Conservation (phyloP, 2,113 vertebrate genomes). For the Semicossyphus pulcher region DNA sequence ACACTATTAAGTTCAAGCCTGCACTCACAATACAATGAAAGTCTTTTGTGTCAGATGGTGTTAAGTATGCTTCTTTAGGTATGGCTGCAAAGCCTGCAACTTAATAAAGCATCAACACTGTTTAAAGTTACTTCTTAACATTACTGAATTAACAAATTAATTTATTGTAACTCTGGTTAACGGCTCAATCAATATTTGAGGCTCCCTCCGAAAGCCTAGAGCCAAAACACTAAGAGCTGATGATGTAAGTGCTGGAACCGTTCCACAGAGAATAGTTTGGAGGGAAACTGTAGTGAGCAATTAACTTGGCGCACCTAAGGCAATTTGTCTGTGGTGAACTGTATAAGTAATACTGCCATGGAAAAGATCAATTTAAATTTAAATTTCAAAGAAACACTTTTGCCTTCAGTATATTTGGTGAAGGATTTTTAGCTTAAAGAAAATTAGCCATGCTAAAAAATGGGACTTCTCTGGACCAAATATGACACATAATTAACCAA, state of each 20-base stretch:
- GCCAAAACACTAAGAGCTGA: conserved; percentile 10
- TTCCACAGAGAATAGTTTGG: conserved; percentile 31
- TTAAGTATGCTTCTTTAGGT: neutral
- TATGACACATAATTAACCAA: too few relatives aligned
- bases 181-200: conserved; percentile 38
- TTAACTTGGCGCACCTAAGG: conserved; percentile 12
- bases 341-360: neutral
- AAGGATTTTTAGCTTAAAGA: neutral
- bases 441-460: too few relatives aligned
- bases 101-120: neutral
- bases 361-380: neutral
- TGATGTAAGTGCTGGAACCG: conserved; percentile 31
- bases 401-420: neutral
- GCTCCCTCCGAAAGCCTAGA: conserved; percentile 12
- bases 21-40: neutral
- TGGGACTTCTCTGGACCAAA: too few relatives aligned
- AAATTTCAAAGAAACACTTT: neutral
- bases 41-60: neutral
- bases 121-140: conserved; percentile 13
- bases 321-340: neutral
- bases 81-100: neutral
- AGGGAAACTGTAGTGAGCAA: conserved; percentile 17
- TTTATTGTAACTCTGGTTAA: conserved; percentile 18
- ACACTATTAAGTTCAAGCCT: too few relatives aligned
- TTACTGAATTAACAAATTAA: conserved; percentile 19